Conservation (phyloP, 2,113 vertebrate genomes). For the Corythoichthys intestinalis region DNA sequence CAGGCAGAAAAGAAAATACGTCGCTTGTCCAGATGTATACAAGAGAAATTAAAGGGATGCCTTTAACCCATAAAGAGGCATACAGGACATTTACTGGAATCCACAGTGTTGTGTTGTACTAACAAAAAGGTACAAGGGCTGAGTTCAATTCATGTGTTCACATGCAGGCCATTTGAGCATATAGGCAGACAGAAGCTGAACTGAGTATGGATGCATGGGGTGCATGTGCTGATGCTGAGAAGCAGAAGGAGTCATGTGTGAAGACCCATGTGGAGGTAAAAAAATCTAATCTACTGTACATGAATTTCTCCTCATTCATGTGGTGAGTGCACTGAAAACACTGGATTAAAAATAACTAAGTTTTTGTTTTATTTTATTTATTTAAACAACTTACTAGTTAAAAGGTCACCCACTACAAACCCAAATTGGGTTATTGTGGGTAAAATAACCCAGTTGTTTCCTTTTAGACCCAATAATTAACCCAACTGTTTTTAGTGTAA, state of each 20-base stretch:
- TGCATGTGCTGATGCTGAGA: not conserved
- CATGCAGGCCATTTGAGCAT: constrained; percentile 84
- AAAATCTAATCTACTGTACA: no score
- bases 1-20: constrained; percentile 74
- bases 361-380: no score
- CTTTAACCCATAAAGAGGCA: constrained; percentile 72
- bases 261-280: not conserved
- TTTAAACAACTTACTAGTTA: no score
- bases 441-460: no score
- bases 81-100: constrained; percentile 90
- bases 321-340: no score
- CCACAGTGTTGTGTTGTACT: constrained; percentile 70
- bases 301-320: no score
- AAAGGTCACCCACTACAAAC: no score
- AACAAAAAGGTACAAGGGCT: constrained; percentile 79
- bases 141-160: constrained; percentile 79
- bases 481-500: no score
- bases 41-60: constrained; percentile 77
- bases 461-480: no score
- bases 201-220: constrained; percentile 13
- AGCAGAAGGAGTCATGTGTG: not conserved
- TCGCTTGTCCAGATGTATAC: constrained; percentile 81
- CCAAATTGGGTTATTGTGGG: no score
- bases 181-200: constrained; percentile 70
- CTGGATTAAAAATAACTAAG: no score